Evolutionary conservation across 1,140 invertebrate genomes (phyloP).

Genomic region (Chironomus striatipennis): DNA sequence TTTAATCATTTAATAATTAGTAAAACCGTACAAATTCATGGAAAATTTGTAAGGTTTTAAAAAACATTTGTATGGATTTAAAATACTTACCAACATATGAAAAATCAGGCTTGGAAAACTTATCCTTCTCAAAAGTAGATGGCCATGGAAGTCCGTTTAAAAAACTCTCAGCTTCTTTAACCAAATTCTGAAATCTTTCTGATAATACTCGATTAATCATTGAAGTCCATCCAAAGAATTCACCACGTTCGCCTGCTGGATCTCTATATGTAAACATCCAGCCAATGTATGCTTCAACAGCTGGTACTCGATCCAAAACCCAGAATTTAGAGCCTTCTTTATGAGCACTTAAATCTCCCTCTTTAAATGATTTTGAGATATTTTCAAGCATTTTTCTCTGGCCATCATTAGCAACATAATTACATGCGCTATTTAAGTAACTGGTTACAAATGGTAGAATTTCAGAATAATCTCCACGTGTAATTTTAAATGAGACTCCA

Average conservation of each 20-base stretch:
- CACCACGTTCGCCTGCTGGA: slow-evolving; percentile 82
- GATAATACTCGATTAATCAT: slow-evolving; percentile 93
- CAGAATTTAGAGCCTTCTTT: slow-evolving; percentile 81
- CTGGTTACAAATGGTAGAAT: slow-evolving; percentile 59
- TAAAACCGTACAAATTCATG: not conserved
- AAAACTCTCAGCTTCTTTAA: slow-evolving; percentile 71
- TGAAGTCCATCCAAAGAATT: slow-evolving; percentile 95
- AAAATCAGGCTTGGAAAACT: slow-evolving; percentile 87
- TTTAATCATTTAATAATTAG: slow-evolving; percentile 31
- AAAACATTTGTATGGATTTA: too few species aligned
- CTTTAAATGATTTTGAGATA: slow-evolving; percentile 75
- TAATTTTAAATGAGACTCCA: slow-evolving; percentile 61
- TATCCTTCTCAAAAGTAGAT: slow-evolving; percentile 80
- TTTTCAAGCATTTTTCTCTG: slow-evolving; percentile 75
- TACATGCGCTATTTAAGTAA: slow-evolving; percentile 60
- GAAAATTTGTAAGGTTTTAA: too few species aligned
- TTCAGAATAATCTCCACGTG: slow-evolving; percentile 77
- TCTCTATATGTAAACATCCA: slow-evolving; percentile 94
- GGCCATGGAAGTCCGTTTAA: slow-evolving; percentile 81
- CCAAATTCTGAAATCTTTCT: slow-evolving; percentile 75
- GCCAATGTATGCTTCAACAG: slow-evolving; percentile 89
- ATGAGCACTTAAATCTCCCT: slow-evolving; percentile 76
- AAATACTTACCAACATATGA: slow-evolving; percentile 60
- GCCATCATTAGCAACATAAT: slow-evolving; percentile 68
- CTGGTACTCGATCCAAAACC: slow-evolving; percentile 88